Evolutionary conservation across 2,113 vertebrate genomes (phyloP).

Genomic region (Myocastor coypus): DNA sequence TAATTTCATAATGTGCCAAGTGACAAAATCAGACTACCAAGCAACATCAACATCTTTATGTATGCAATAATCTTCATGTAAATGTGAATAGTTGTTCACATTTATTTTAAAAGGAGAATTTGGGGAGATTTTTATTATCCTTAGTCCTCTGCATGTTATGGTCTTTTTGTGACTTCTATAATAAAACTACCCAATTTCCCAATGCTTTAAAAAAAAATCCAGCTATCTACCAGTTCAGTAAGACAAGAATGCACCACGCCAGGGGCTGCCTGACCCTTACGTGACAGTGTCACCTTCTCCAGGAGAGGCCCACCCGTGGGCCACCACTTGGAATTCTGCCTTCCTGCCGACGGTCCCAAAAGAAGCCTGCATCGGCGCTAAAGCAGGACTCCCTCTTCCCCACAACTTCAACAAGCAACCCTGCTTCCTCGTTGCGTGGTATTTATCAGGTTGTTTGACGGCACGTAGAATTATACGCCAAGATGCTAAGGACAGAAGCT

Average conservation of each 20-base stretch:
- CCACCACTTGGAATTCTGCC: background rate
- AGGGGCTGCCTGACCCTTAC: background rate
- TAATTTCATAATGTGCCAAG: background rate
- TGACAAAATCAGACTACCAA: conserved; percentile 17
- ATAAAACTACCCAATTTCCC: conserved; percentile 40
- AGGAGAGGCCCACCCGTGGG: background rate
- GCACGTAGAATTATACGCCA: background rate
- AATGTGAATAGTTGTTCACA: conserved; percentile 7
- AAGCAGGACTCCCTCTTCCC: background rate
- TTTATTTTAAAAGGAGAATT: background rate
- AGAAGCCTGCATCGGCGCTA: background rate
- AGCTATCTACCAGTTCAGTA: background rate
- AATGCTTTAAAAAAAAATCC: background rate
- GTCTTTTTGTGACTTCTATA: conserved; percentile 38
- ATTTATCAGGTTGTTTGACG: background rate
- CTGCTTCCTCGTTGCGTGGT: background rate
- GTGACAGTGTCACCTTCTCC: background rate
- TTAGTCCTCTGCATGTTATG: conserved; percentile 46
- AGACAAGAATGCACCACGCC: background rate
- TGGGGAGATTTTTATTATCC: conserved; percentile 35
- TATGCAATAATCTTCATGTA: conserved; percentile 16
- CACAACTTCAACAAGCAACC: background rate
- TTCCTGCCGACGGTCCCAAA: background rate
- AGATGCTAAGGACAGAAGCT: background rate
- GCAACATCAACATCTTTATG: background rate